A percentile compares a stretch with the other conserved stretches of the same genome.
phyloP scores from a whole-genome alignment of 2,113 vertebrate species.

The Desmodus rotundus region DNA sequence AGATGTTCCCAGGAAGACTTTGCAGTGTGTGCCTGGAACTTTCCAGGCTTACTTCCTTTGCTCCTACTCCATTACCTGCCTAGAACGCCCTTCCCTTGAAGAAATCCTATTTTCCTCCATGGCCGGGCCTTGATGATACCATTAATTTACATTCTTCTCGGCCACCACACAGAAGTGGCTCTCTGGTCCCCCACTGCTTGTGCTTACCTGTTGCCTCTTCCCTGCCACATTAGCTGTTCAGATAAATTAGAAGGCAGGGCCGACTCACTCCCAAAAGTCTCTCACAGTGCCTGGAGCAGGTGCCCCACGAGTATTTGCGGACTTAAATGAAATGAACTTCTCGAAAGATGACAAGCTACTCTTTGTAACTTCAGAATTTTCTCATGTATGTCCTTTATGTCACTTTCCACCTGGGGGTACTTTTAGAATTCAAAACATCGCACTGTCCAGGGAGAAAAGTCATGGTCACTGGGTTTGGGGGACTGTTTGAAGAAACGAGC shows the following conservation, averaged over 20 bases:
- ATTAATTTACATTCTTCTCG: background rate
- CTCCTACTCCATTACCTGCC: background rate
- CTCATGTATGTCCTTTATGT: background rate
- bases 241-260: background rate
- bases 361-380: constrained; percentile 22
- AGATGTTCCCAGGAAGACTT: constrained; percentile 10
- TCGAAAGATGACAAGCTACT: background rate
- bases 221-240: background rate
- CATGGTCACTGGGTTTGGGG: background rate
- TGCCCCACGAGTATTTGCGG: background rate
- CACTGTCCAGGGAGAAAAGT: background rate
- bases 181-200: background rate
- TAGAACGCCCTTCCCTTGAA: background rate
- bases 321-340: background rate
- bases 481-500: constrained; percentile 17
- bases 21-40: background rate
- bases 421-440: constrained; percentile 22
- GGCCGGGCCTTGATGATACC: background rate
- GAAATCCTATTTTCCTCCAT: background rate
- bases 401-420: background rate
- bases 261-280: background rate
- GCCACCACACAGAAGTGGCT: background rate
- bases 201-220: background rate
- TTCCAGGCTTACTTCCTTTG: background rate
- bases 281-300: background rate